Evolutionary conservation across 1,140 invertebrate genomes (phyloP).

Genomic region (Littorina saxatilis): DNA sequence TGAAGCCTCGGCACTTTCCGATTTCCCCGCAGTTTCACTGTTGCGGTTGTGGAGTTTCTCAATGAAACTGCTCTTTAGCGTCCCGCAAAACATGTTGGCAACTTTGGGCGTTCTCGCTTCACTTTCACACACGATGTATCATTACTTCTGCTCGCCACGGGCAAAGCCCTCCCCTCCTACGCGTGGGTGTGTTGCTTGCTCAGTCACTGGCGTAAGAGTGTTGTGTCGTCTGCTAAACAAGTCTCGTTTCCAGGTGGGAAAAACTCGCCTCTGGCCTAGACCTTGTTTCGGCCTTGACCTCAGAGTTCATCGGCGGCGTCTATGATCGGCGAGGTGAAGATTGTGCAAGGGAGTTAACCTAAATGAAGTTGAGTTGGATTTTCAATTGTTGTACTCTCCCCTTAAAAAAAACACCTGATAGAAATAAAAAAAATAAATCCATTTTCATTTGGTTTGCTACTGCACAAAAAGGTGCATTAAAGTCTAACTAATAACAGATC

Average conservation of each 20-base stretch:
- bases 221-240: conserved; percentile 14
- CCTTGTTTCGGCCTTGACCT: not conserved
- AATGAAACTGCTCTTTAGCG: not conserved
- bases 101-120: not conserved
- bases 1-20: not conserved
- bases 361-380: no score
- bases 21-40: not conserved
- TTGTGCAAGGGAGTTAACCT: no score
- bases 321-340: not conserved
- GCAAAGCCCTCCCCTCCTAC: not conserved
- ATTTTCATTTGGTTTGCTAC: no score
- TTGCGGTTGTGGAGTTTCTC: not conserved
- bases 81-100: conserved; percentile 4
- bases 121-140: not conserved
- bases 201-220: not conserved
- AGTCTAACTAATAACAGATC: no score
- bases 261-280: not conserved
- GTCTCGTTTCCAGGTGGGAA: conserved; percentile 25
- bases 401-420: not conserved
- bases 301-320: no score
- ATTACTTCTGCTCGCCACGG: no score
- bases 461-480: no score
- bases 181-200: not conserved
- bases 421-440: no score
- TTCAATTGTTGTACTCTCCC: not conserved